Evolutionary conservation across 2,888 invertebrate genomes (phyloP), one percentile per base, ranked within the genome.

Genomic region (Tenthredo mesomela): DNA sequence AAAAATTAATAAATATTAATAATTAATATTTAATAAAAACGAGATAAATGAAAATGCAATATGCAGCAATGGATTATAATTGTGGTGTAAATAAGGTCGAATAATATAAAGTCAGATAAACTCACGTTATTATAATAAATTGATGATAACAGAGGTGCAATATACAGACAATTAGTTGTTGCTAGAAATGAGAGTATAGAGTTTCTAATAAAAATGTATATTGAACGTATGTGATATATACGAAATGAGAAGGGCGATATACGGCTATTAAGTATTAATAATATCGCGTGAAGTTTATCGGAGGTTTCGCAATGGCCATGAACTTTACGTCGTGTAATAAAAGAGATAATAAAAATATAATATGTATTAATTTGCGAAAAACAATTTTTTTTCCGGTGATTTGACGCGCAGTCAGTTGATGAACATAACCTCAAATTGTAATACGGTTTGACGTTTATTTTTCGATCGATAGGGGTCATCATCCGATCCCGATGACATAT

Each of bases 351-450:
- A 73, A 43, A 47, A 29, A 29, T 29, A 29, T 29, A 29, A 47
- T 43, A 4, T 25, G 10, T 37, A 37, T 21, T 7, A 25, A 61
- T 25, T 40, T 18, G 9, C 33, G n/a, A 71, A 37, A 71, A 71
- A 54, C 40, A 71, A 37, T 37, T 21, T 21, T 73, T n/a, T n/a
- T 3, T 15, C 43, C 40, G 73, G 73, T 21, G 21, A 12, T 21
- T 73, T 18, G 40, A 43, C 25, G 43, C 73, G n/a, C 3, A 9
- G 21, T 43, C 15, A 4, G 2, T 2, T 33, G 33, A 33, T 37
- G 37, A 70, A 43, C 73, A 73, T 73, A 73, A 73, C 73, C 73
- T 43, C 25, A 40, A 40, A 73, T 43, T 15, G 12, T 10, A 47
- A 12, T 47, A n/a, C 73, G 25, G 10, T 43, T 25, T 73, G 73